Base-by-base conservation (phyloP, 2,797 vertebrate genomes). In the Aeoliscus strigatus region DNA sequence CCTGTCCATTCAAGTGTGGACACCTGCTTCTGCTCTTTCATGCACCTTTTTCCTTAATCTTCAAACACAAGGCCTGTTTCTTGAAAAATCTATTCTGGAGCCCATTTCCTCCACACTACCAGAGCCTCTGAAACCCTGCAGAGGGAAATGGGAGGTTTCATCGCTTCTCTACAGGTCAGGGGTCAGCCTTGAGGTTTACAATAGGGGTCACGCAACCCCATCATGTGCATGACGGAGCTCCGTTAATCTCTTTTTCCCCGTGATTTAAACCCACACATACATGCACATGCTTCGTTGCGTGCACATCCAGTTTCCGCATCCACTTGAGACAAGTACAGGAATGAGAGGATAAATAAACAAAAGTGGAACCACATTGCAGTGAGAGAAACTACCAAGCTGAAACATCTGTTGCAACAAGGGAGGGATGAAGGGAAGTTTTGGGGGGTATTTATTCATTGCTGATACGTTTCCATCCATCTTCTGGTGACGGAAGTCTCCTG, bases 181-280 rank as follows among this genome's bases (percentile, higher is more conserved):
- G 87, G 82, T 83, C 62, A n/a, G 10, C 51, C 70, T 67, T 52
- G 33, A 44, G 80, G 78, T 83, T 79, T 81, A 80, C 83, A 87
- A 83, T 66, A 65, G 63, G 60, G 86, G 83, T 84, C 83, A 80
- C 21, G 35, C 61, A 61, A 66, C 66, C 75, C 64, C 61, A 34
- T 56, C 58, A 50, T 49, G 72, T 57, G 70, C 55, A 66, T 65
- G 74, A 66, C 41, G 13, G 54, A 66, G 75, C 56, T 77, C 14
- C 58, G 61, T 50, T 82, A 81, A 85, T 81, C 79, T 75, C 59
- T 51, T 70, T 60, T 14, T 59, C 58, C 29, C 8, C 27, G 21
- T n/a, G 24, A 46, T 31, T 11, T 69, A 46, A 37, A 48, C 47
- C 62, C 43, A 66, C 51, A 47, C 59, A 55, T 31, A 4, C 39